These are phyloP conservation scores for Clarias macrocephalus DNA, from an alignment of 2,113 vertebrate species.

Conservation along the genomic window DNA sequence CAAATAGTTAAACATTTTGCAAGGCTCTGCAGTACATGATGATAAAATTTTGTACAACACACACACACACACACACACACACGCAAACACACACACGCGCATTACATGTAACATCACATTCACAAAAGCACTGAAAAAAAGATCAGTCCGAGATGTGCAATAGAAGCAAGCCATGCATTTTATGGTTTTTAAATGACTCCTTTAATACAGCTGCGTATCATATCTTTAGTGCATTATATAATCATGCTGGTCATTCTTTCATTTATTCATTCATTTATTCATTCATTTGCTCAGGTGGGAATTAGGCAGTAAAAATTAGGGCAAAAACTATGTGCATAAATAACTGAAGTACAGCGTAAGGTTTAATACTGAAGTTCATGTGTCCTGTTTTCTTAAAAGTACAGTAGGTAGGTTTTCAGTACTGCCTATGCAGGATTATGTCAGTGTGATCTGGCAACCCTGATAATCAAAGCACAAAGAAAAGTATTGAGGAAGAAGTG, in stretches of 20 bases:
- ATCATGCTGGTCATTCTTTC: neutral
- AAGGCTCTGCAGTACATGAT: slow-evolving; percentile 12
- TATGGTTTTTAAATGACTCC: neutral
- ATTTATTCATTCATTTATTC: neutral
- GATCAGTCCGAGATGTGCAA: slow-evolving; percentile 14
- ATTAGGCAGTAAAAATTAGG: too few species aligned
- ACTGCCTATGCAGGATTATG: too few species aligned
- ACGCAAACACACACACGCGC: neutral
- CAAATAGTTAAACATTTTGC: neutral
- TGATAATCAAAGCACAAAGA: too few species aligned
- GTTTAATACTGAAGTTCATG: too few species aligned
- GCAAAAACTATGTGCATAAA: too few species aligned
- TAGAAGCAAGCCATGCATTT: slow-evolving; percentile 19
- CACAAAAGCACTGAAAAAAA: slow-evolving; percentile 17
- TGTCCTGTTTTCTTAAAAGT: too few species aligned
- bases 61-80: neutral
- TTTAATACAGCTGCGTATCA: slow-evolving; percentile 7
- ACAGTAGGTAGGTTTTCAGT: too few species aligned
- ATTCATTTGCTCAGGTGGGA: neutral
- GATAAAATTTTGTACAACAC: slow-evolving; percentile 1
- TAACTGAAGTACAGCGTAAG: too few species aligned
- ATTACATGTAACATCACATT: neutral
- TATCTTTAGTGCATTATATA: neutral
- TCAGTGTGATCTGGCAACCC: too few species aligned
- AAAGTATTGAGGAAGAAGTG: too few species aligned